Evolutionary conservation across 2,888 invertebrate species (phyloP).

Genomic region (Andricus quercusramuli): DNA sequence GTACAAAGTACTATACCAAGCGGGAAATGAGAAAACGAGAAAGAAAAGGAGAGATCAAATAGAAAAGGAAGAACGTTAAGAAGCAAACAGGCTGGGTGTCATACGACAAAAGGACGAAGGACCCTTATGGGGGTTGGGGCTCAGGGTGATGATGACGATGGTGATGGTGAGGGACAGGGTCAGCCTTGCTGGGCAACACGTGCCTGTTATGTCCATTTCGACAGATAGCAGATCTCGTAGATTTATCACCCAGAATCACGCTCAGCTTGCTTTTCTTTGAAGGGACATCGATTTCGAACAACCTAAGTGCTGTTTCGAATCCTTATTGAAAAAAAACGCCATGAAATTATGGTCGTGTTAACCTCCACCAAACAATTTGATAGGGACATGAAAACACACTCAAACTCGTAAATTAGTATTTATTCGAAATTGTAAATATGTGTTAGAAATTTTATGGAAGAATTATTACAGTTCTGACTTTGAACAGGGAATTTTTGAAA

Average conservation of each 20-base stretch:
- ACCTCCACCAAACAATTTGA: not conserved
- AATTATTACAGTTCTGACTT: too few species aligned
- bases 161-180: constrained; percentile 60
- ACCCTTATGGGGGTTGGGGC: constrained; percentile 41
- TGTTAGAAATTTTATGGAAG: too few species aligned
- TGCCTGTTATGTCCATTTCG: constrained; percentile 74
- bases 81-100: constrained; percentile 46
- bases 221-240: constrained; percentile 68
- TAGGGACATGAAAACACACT: not conserved
- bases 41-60: constrained; percentile 28
- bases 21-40: not conserved
- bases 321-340: constrained; percentile 9
- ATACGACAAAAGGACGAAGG: constrained; percentile 43
- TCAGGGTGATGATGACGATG: constrained; percentile 49
- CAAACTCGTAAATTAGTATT: too few species aligned
- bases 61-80: constrained; percentile 50
- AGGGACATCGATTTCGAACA: not conserved
- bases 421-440: too few species aligned
- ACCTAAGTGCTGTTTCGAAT: not conserved
- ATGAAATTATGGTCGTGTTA: constrained; percentile 18
- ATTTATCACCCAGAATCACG: constrained; percentile 67
- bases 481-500: too few species aligned
- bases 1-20: constrained; percentile 29
- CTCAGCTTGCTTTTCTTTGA: not conserved
- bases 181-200: constrained; percentile 72